These are phyloP conservation scores for Cygnus olor DNA, from an alignment of 2,797 vertebrate species.

Conservation along the genomic window DNA sequence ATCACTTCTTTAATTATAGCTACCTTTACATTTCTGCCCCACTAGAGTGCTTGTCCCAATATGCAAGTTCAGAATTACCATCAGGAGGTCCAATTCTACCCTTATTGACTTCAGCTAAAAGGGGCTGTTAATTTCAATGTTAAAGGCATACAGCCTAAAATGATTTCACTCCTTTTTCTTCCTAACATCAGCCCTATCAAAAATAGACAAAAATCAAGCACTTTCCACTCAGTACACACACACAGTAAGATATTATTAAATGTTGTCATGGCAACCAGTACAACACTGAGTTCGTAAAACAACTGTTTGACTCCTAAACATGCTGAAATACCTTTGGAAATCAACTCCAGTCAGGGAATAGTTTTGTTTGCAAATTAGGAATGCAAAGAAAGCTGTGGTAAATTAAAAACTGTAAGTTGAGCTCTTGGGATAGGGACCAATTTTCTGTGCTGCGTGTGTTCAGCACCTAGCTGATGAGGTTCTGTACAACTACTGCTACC, in stretches of 20 bases:
- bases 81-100: neutral
- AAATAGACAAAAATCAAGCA: constrained; percentile 52
- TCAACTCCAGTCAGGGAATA: constrained; percentile 21
- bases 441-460: constrained; percentile 20
- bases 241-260: constrained; percentile 37
- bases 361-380: constrained; percentile 70
- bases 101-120: neutral
- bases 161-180: constrained; percentile 29
- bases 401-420: constrained; percentile 59
- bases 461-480: neutral
- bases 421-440: constrained; percentile 21
- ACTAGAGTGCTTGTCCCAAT: neutral
- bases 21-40: neutral
- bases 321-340: constrained; percentile 55
- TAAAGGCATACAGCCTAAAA: neutral
- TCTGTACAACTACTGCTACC: constrained; percentile 1
- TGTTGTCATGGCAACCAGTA: constrained; percentile 56
- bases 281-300: constrained; percentile 52
- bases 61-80: neutral
- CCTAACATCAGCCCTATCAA: neutral
- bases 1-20: neutral
- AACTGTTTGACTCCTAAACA: constrained; percentile 39
- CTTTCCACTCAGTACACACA: constrained; percentile 7
- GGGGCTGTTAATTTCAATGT: neutral
- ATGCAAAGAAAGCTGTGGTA: constrained; percentile 52